These are phyloP conservation scores for Aldabrachelys gigantea DNA, from an alignment of 2,113 vertebrate species.

Conservation along the genomic window DNA sequence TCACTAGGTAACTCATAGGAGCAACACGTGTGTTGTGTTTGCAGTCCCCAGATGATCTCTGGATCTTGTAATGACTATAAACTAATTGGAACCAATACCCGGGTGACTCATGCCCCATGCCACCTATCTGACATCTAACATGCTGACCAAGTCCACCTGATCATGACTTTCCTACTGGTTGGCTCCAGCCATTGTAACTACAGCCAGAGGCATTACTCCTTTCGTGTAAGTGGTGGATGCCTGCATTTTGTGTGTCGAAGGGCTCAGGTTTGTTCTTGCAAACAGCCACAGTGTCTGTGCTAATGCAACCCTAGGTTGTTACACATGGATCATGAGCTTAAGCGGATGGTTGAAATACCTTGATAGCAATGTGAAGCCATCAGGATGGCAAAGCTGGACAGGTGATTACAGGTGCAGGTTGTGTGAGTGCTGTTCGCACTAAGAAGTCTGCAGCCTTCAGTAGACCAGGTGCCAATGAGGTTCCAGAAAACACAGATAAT, in stretches of 20 bases:
- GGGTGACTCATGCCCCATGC: fast-evolving
- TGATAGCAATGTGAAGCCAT: slow-evolving; percentile 60
- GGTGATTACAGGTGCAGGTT: slow-evolving; percentile 80
- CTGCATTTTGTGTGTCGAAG: not conserved
- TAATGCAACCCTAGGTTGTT: not conserved
- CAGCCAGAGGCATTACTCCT: not conserved
- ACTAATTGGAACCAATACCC: not conserved
- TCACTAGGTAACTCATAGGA: not conserved
- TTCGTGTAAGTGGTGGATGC: not conserved
- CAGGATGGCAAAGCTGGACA: slow-evolving; percentile 86
- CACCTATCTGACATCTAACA: not conserved
- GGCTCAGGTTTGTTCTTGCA: not conserved
- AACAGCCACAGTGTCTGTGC: not conserved
- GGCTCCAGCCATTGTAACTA: not conserved
- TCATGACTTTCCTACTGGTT: not conserved
- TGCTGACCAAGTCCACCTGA: not conserved
- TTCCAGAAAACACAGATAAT: slow-evolving; percentile 79
- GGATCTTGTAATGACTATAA: not conserved
- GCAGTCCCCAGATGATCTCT: not conserved
- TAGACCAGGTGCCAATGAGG: slow-evolving; percentile 66
- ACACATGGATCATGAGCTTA: not conserved
- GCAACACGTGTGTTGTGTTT: not conserved
- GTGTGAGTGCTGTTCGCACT: slow-evolving; percentile 64
- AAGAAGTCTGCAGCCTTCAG: slow-evolving; percentile 60
- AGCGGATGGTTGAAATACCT: not conserved